Percentiles rank a stretch among this genome's conserved stretches.
Evolutionary conservation across 2,888 invertebrate species (phyloP).

Genomic region (Cheilosia pagana): DNA sequence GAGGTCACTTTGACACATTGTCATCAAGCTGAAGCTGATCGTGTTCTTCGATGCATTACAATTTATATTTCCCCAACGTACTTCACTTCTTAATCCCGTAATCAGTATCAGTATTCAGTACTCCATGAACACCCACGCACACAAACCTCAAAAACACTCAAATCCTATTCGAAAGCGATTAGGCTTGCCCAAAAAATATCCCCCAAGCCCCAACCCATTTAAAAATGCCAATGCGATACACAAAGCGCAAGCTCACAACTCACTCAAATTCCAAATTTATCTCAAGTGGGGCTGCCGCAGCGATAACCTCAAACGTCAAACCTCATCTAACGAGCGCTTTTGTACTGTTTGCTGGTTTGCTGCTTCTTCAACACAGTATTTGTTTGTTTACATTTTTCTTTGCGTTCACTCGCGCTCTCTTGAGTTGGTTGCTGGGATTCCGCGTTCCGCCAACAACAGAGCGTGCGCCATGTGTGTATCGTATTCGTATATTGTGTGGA

Average conservation of each 20-base stretch:
- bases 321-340: conserved; percentile 49
- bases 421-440: conserved; percentile 26
- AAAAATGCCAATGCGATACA: conserved; percentile 46
- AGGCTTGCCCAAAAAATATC: not conserved
- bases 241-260: conserved; percentile 57
- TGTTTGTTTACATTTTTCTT: conserved; percentile 69
- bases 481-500: conserved; percentile 30
- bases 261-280: conserved; percentile 56
- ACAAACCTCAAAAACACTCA: too few relatives aligned
- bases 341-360: conserved; percentile 40
- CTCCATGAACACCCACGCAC: too few relatives aligned
- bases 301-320: conserved; percentile 56
- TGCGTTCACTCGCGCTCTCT: conserved; percentile 55
- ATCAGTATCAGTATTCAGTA: too few relatives aligned
- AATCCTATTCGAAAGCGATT: too few relatives aligned
- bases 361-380: conserved; percentile 32
- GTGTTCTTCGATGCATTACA: too few relatives aligned
- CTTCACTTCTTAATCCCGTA: too few relatives aligned
- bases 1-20: too few relatives aligned
- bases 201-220: too few relatives aligned
- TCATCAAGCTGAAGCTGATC: too few relatives aligned
- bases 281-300: conserved; percentile 53
- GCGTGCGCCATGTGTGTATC: conserved; percentile 48
- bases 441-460: conserved; percentile 29
- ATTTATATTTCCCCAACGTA: too few relatives aligned